Percentiles rank a stretch among this genome's conserved stretches.
These are phyloP conservation scores for Coelopa pilipes DNA, from an alignment of 2,888 invertebrate species.

Conservation along the genomic window DNA sequence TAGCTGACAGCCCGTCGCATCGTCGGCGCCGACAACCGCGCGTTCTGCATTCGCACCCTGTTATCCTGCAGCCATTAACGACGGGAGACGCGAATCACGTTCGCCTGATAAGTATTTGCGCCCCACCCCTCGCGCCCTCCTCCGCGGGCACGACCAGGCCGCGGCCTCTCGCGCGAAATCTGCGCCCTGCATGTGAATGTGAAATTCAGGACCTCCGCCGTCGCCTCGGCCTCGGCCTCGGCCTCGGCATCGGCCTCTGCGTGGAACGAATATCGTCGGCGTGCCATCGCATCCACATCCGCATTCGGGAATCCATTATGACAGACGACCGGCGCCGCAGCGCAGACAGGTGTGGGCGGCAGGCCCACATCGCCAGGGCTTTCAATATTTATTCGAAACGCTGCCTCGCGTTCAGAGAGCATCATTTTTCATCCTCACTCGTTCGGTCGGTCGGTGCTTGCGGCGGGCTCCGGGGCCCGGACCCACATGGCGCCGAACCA, in stretches of 20 bases:
- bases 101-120: not conserved
- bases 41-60: constrained; percentile 15
- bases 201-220: constrained; percentile 15
- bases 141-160: no score
- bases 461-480: no score
- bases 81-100: constrained; percentile 12
- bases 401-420: no score
- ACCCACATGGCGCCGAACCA: no score
- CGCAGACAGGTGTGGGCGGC: no score
- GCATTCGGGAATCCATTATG: constrained; percentile 27
- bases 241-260: no score
- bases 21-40: not conserved
- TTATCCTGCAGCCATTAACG: constrained; percentile 2
- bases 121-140: not conserved
- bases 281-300: not conserved
- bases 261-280: constrained; percentile 12
- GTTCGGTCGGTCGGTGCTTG: no score
- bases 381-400: no score
- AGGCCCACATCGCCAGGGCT: no score
- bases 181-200: constrained; percentile 18
- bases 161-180: not conserved
- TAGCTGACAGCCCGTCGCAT: constrained; percentile 1
- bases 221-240: no score
- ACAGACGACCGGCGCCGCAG: not conserved
- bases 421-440: no score